Base-by-base conservation (phyloP, 2,797 vertebrate species). In the Oryzias dopingdopingensis region DNA sequence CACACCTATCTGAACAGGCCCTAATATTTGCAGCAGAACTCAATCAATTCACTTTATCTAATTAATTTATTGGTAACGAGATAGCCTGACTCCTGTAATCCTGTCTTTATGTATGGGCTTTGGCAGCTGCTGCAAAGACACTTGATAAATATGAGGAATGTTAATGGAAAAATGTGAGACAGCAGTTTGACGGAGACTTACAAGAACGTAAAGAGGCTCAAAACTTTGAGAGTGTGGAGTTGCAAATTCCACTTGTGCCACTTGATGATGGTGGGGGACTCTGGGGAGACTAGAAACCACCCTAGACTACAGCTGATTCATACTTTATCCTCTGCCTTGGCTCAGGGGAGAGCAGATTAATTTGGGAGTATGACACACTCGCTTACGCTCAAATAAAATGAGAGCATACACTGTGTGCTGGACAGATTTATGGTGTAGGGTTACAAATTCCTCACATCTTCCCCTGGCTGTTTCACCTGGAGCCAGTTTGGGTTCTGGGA, bases 221-320 rank as follows among this genome's bases (percentile, higher is more conserved):
- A 83, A 84, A 83, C 69, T 79, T 78, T 75, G 45, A 29, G 51
- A 53, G 65, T 52, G 56, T 56, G 55, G 42, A 23, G 41, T 59
- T 49, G 57, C 23, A 67, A 74, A 59, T 42, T 43, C 32, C 29
- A 54, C 65, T 67, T 42, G 57, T 65, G 70, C 66, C 20, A 43
- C 67, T 62, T 62, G 56, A 72, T 65, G 74, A 74, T 73, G 67
- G 67, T 67, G 26, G 74, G 71, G 58, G 72, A 71, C 58, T 76
- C 77, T 83, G 63, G 64, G 72, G 62, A 77, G 69, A 83, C 81
- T 86, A 84, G 86, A 88, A 86, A 83, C 74, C 63, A 75, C 85
- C 84, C 80, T 76, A 86, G 86, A 79, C 85, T 83, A 88, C 73
- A 86, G 86, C 87, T 89, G 87, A 90, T 89, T 89, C 83, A 89